Evolutionary conservation across 23 tunicate species (phyloP), one percentile per base, ranked within the genome.

Genomic region (Halocynthia roretzi): DNA sequence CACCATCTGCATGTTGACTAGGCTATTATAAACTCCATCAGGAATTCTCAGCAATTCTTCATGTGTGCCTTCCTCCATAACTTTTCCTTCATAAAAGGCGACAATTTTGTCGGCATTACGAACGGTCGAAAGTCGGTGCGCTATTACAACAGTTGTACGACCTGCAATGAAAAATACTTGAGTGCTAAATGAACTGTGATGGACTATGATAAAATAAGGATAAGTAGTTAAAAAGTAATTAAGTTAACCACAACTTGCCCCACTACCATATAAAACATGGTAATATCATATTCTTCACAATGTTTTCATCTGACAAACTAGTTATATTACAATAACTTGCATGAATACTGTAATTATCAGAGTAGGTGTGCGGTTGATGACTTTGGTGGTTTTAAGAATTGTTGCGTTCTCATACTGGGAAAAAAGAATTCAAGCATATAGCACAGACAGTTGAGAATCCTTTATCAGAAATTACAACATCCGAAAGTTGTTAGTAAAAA

Each of bases 61-160:
- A 78, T 96, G 99, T 20, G 84, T 75, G 54, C 99, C 99, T 53
- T 78, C 71, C 62, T 96, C 99, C 52, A 82, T 67, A 8, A 90
- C 80, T 55, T 56, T 22, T 0, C 99, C 99, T 6, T 79, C 92
- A 10, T 80, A 78, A 71, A 96, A 96, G 7, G 88, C 97, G 71
- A 96, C 73, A 49, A 96, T 96, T 73, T 83, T 86, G 69, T 96
- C 96, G 51, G 96, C 96, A 73, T 85, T 96, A 21, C 93, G 93
- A 50, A 96, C 83, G 40, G 99, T 96, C 10, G 99, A 90, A 10
- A 96, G 67, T 5, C 99, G 88, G 77, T 96, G 99, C 48, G 99
- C 99, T 62, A 96, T 76, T 22, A 96, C 96, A 52, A 96, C 71
- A 2, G 99, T 96, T 6, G 99, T 96, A 65, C 99, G 85, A 58